Base-by-base conservation (phyloP, 2,888 invertebrate genomes). In the Melangyna quadrimaculata region DNA sequence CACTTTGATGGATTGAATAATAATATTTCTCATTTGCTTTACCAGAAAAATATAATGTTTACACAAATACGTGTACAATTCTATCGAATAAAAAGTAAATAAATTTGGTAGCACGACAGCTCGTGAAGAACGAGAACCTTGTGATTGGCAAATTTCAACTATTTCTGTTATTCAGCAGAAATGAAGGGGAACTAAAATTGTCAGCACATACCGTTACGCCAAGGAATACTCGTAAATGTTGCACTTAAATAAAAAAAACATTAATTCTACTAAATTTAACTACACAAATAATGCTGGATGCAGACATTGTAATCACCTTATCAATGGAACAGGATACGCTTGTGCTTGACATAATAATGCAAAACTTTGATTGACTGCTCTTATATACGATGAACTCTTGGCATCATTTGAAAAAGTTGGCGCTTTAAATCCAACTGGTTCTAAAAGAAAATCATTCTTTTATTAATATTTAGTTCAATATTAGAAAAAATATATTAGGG, bases 371-470 rank as follows among this genome's bases (percentile, higher is more conserved):
- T 63, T 70, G 4, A 61, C 69, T 22, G 53, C 53, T 48, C 74
- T 78, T 14, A 80, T 61, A n/a, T 80, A 78, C 14, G 65, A 59
- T 19, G 84, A 80, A 24, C 71, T 67, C 61, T 91, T 89, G 92
- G 92, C 89, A 91, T 92, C 87, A 92, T 82, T 67, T 9, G 88
- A 81, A 74, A 88, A 75, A 89, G 94, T 94, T 87, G 95, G 95
- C 69, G 94, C 93, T 89, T 95, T 94, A 86, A 94, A 94, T 90
- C 95, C 94, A 82, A 95, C 94, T 8, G 95, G 95, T 90, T 95
- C 95, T 95, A 92, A 40, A 87, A 93, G 55, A 87, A 80, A 88
- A 90, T 3, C 2, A 10, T 3, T 43, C 17, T 7, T n/a, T 43
- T 3, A 14, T 27, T 27, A 7, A 7, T n/a, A 48, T 0, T 17